Evolutionary conservation across 2,888 invertebrate species (phyloP).

Genomic region (Trichogramma evanescens): DNA sequence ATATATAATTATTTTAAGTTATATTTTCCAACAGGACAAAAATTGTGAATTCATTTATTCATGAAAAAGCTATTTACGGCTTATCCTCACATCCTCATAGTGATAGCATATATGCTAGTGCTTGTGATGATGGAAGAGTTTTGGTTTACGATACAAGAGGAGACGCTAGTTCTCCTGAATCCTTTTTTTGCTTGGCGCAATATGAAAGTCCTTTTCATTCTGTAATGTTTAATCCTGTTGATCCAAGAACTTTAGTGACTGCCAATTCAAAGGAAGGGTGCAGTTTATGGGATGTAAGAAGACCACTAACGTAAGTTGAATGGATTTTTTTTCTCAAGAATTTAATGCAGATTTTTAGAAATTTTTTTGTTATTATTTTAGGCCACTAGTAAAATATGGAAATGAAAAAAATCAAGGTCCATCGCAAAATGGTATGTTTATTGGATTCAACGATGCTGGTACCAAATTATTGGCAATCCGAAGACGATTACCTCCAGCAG

Average conservation of each 20-base stretch:
- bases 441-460: slow-evolving; percentile 78
- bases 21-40: slow-evolving; percentile 46
- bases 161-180: slow-evolving; percentile 49
- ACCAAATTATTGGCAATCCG: slow-evolving; percentile 72
- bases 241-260: slow-evolving; percentile 73
- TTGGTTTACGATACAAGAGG: slow-evolving; percentile 78
- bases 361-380: slow-evolving; percentile 34
- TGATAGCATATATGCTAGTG: slow-evolving; percentile 77
- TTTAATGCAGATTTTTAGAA: neutral
- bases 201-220: slow-evolving; percentile 79
- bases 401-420: slow-evolving; percentile 56
- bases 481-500: slow-evolving; percentile 77
- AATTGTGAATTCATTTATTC: slow-evolving; percentile 68
- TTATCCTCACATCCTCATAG: slow-evolving; percentile 80
- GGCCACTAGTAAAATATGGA: slow-evolving; percentile 65
- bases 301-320: slow-evolving; percentile 66
- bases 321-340: neutral
- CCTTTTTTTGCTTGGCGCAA: slow-evolving; percentile 62
- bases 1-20: neutral
- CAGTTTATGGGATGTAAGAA: slow-evolving; percentile 81
- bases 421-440: slow-evolving; percentile 80
- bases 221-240: slow-evolving; percentile 87
- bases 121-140: slow-evolving; percentile 86
- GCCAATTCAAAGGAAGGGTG: slow-evolving; percentile 88
- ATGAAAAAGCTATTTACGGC: slow-evolving; percentile 86